A percentile compares a stretch with the other conserved stretches of the same genome.
Evolutionary conservation across 2,113 vertebrate genomes (phyloP).

Genomic region (Tretioscincus oriximinensis): DNA sequence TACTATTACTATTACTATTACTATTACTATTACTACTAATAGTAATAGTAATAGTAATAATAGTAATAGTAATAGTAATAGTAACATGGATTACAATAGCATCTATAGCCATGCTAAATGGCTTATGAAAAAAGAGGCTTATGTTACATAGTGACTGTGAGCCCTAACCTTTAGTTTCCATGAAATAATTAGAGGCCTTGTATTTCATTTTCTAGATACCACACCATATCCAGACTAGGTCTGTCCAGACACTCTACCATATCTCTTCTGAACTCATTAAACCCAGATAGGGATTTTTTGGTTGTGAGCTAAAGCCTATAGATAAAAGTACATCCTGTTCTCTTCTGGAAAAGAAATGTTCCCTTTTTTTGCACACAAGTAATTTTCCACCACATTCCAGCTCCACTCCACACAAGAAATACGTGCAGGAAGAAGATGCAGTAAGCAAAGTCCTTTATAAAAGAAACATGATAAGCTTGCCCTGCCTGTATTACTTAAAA

Average conservation of each 20-base stretch:
- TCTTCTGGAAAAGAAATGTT: not conserved
- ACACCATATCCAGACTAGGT: not conserved
- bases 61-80: too few species aligned
- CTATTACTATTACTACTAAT: too few species aligned
- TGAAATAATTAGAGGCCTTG: not conserved
- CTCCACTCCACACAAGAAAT: conserved; percentile 30
- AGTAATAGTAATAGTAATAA: too few species aligned
- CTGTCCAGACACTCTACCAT: not conserved
- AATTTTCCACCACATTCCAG: not conserved
- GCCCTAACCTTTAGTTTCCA: not conserved
- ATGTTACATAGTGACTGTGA: not conserved
- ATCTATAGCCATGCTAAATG: too few species aligned
- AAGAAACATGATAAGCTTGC: conserved; percentile 44
- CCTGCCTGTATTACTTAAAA: conserved; percentile 47
- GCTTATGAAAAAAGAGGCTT: not conserved
- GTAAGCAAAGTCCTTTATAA: conserved; percentile 39
- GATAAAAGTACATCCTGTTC: not conserved
- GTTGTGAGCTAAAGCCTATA: not conserved
- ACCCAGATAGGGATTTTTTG: not conserved
- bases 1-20: too few species aligned
- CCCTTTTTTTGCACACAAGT: not conserved
- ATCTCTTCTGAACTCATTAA: not conserved
- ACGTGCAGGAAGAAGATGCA: conserved; percentile 31
- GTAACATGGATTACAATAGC: too few species aligned
- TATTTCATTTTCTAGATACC: not conserved